A percentile compares a stretch with the other conserved stretches of the same genome.
These are phyloP conservation scores for Abscondita cerata DNA, from an alignment of 2,888 invertebrate genomes.

Conservation along the genomic window DNA sequence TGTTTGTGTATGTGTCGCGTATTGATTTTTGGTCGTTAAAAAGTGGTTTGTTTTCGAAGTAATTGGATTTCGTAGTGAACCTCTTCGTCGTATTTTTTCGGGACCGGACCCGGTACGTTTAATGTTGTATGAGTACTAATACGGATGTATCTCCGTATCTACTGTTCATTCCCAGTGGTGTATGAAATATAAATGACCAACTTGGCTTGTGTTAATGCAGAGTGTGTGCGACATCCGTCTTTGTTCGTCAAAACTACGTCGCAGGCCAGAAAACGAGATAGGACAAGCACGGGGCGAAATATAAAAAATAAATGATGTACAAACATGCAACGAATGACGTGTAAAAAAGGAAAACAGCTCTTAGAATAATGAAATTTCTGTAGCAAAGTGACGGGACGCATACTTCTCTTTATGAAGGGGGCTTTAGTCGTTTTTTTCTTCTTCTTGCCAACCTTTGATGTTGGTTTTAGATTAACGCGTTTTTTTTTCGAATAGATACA, in stretches of 20 bases:
- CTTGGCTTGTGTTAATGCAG: constrained; percentile 8
- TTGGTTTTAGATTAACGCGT: constrained; percentile 32
- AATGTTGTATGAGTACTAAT: constrained; percentile 22
- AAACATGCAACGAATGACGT: constrained; percentile 38
- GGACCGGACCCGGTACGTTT: neutral
- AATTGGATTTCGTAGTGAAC: no score
- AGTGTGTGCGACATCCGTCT: constrained; percentile 7
- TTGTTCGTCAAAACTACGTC: neutral
- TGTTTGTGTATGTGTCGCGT: constrained; percentile 33
- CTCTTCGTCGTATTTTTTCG: no score
- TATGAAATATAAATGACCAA: constrained; percentile 33
- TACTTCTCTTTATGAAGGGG: constrained; percentile 37
- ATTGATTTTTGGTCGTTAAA: constrained; percentile 29
- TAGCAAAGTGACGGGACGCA: constrained; percentile 42
- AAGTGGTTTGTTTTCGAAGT: no score
- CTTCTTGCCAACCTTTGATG: constrained; percentile 23
- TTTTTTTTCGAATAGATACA: constrained; percentile 26
- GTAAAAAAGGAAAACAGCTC: constrained; percentile 40
- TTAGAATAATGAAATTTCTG: constrained; percentile 43
- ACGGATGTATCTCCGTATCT: constrained; percentile 22
- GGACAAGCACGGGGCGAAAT: constrained; percentile 14
- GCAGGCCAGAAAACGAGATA: constrained; percentile 15
- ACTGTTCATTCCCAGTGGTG: constrained; percentile 26
- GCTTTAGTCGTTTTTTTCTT: constrained; percentile 31
- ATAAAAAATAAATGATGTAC: constrained; percentile 36